Evolutionary conservation across 2,888 invertebrate species (phyloP), one percentile per base, ranked within the genome.

Genomic region (Drosophila villosipedis): DNA sequence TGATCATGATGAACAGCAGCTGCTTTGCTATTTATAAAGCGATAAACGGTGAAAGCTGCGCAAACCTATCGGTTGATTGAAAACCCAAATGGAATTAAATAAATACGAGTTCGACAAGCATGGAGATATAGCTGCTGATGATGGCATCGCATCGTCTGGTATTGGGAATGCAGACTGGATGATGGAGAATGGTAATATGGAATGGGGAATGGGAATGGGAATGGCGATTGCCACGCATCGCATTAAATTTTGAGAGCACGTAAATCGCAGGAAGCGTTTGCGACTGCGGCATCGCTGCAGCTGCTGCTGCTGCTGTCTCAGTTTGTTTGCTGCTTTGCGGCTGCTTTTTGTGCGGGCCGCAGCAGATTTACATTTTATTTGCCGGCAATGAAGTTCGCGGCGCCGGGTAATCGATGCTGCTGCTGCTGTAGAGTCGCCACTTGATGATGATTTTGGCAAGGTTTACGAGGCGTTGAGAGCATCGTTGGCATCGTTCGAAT

Each of bases 71-170:
- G 90, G 59, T 76, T 89, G 90, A 85, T 85, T 84, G 88, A 80
- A 88, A 88, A 73, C 68, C 86, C 62, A 85, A 86, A 86, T 88
- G 76, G 85, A 90, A 85, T 90, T 90, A 88, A 90, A 82, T 90
- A 90, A 86, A 88, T 85, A 85, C 73, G 78, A 74, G 73, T 58
- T 14, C 39, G n/a, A 71, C 74, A 54, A 65, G 65, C 59, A 52
- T 69, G 67, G 62, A 78, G 75, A 73, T 60, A 68, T 50, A 68
- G 62, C 62, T 43, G 60, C 54, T 30, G 65, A 54, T 62, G 71
- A 28, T 54, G 73, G 68, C 58, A 74, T 65, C 52, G 33, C 49
- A 57, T 49, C 28, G 66, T 9, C 47, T 25, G 76, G 35, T 25
- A 49, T 58, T 68, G 49, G 57, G 57, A 35, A 14, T 22, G 53